Conservation (phyloP, 2,888 invertebrate species). For the Cosmia trapezina region DNA sequence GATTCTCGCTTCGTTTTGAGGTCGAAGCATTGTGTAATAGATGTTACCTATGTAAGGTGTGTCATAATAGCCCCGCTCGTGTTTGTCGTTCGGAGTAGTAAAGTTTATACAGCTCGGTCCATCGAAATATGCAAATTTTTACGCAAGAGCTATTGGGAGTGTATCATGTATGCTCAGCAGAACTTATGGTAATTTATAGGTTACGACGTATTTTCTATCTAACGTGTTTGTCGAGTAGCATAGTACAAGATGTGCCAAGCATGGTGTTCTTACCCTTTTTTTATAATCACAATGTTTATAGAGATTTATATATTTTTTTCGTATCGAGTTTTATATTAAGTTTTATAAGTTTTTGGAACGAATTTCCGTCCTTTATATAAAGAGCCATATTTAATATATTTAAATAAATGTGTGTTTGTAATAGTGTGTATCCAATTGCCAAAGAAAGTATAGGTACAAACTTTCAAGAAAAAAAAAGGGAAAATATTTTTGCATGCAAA, state of each 20-base stretch:
- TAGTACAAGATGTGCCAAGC: constrained; percentile 62
- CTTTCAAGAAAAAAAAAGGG: constrained; percentile 69
- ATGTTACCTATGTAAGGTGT: constrained; percentile 63
- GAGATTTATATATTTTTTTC: constrained; percentile 44
- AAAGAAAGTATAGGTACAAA: constrained; percentile 87
- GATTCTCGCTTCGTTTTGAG: constrained; percentile 69
- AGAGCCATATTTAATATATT: constrained; percentile 75
- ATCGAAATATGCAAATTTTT: constrained; percentile 69
- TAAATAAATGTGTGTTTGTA: constrained; percentile 67
- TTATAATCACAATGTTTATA: constrained; percentile 61
- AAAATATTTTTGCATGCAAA: constrained; percentile 81
- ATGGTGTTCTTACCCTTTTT: constrained; percentile 51
- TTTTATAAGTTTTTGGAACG: constrained; percentile 67
- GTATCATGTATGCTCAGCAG: constrained; percentile 61
- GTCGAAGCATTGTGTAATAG: constrained; percentile 68
- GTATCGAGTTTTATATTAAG: constrained; percentile 54
- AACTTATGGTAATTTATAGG: constrained; percentile 57
- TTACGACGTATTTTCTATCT: constrained; percentile 56
- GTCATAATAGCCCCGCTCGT: constrained; percentile 61
- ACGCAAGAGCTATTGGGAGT: constrained; percentile 65
- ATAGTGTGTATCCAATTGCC: constrained; percentile 81
- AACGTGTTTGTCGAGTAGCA: constrained; percentile 44
- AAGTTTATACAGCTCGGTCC: constrained; percentile 61
- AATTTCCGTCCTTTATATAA: constrained; percentile 76
- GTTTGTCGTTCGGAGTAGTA: constrained; percentile 53